Conservation (phyloP, 2,888 invertebrate species). For the Dysmachus trigonus region DNA sequence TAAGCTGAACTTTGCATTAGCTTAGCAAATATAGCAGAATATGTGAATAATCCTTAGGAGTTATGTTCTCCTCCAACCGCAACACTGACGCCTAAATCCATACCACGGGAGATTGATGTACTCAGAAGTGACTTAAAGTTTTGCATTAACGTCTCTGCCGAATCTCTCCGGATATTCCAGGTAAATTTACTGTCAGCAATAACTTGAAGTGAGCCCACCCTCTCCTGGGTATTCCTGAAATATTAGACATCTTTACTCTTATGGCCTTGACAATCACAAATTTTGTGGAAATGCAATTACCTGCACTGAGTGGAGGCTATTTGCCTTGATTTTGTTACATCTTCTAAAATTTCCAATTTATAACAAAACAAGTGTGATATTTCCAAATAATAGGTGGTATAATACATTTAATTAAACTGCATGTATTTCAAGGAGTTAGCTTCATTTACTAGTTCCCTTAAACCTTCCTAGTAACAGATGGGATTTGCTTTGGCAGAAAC, state of each 20-base stretch:
- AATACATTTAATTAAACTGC: not conserved
- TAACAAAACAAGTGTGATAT: not conserved
- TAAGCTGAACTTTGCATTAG: constrained; percentile 48
- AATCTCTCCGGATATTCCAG: constrained; percentile 29
- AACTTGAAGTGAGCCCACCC: not conserved
- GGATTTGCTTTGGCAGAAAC: not conserved
- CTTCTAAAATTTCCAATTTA: not conserved
- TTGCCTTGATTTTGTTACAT: not conserved
- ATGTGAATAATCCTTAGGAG: constrained; percentile 48
- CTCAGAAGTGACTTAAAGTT: constrained; percentile 29
- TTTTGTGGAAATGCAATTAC: not conserved
- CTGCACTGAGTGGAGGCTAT: not conserved
- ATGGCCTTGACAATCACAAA: not conserved
- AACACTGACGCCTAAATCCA: not conserved
- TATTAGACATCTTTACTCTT: not conserved
- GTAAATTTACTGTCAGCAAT: constrained; percentile 39
- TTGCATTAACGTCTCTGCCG: constrained; percentile 13
- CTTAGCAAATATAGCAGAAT: constrained; percentile 47
- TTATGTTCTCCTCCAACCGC: constrained; percentile 33
- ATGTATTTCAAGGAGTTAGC: not conserved
- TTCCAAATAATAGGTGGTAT: not conserved
- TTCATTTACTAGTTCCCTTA: not conserved
- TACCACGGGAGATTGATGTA: constrained; percentile 28
- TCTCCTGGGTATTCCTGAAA: not conserved
- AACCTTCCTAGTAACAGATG: not conserved